Base-by-base conservation (phyloP, 2,888 invertebrate genomes). In the Colostygia pectinataria region DNA sequence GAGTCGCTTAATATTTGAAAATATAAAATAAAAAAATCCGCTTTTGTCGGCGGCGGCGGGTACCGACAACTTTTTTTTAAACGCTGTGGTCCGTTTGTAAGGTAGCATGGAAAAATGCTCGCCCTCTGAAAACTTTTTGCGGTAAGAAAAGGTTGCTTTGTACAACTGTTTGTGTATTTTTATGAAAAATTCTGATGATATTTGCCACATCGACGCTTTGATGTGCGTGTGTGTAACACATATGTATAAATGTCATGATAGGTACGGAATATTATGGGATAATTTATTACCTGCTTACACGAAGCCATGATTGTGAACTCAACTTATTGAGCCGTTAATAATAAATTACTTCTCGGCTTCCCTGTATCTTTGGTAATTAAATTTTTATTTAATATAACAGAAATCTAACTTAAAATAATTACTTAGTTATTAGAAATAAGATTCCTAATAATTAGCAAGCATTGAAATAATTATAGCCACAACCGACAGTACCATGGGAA, bases 101-200 rank as follows among this genome's bases (percentile, higher is more conserved):
- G 74, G 77, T 71, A 69, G 66, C 74, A 76, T 74, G 82, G 83
- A 83, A 88, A 88, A 87, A 87, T 84, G 77, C 77, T 70, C 76
- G 81, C 64, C 73, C 79, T 69, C 70, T 74, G 73, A 76, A 83
- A 88, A 85, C 73, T 86, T 88, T 88, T 85, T 89, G 88, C 68
- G 89, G 89, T 85, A 86, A 90, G 88, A 88, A 87, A 84, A 81
- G 84, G 86, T 80, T 80, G 82, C 83, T 83, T 83, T 83, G 82
- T 80, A 65, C 61, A 45, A 63, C 65, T 65, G 68, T 55, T 47
- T 52, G 52, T 32, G 54, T 42, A 41, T 51, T 53, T 60, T 57
- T 60, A 38, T 55, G 52, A 40, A 48, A 45, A 53, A 57, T 37
- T 42, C 51, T 39, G 53, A 54, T 50, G 61, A 31, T 49, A 58